phyloP scores from a whole-genome alignment of 2,888 invertebrate genomes.

The Globia sparganii region DNA sequence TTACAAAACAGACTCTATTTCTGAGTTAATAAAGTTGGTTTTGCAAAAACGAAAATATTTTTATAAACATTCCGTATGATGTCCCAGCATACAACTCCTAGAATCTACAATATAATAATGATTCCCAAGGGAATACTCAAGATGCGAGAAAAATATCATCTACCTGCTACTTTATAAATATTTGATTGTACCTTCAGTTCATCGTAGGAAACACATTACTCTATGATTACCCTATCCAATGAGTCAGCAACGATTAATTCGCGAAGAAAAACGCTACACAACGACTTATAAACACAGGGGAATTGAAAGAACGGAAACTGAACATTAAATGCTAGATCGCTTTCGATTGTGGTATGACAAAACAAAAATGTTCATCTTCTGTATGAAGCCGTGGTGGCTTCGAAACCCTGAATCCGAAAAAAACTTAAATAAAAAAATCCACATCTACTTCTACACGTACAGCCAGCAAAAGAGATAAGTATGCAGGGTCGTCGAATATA shows the following conservation, averaged over 20 bases:
- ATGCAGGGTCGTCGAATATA: too few relatives aligned
- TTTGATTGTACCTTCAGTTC: neutral
- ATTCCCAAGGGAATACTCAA: neutral
- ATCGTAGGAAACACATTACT: constrained; percentile 3
- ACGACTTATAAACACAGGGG: constrained; percentile 14
- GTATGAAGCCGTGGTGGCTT: too few relatives aligned
- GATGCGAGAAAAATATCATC: neutral
- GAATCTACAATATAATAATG: neutral
- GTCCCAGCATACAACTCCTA: neutral
- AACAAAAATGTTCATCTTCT: neutral
- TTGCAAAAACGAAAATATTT: neutral
- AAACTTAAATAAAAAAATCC: neutral
- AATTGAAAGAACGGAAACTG: constrained; percentile 14
- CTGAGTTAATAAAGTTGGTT: neutral
- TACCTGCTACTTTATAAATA: neutral
- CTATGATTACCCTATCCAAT: constrained; percentile 17
- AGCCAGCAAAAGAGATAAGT: too few relatives aligned
- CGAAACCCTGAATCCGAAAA: neutral
- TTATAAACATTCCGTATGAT: neutral
- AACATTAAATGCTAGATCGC: constrained; percentile 16
- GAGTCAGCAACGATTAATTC: constrained; percentile 9
- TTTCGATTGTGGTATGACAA: constrained; percentile 2
- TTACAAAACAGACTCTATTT: neutral
- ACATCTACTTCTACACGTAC: too few relatives aligned
- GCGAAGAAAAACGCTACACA: constrained; percentile 16